These are phyloP conservation scores for Epistrophe grossulariae DNA, from an alignment of 2,888 invertebrate genomes.

Conservation along the genomic window DNA sequence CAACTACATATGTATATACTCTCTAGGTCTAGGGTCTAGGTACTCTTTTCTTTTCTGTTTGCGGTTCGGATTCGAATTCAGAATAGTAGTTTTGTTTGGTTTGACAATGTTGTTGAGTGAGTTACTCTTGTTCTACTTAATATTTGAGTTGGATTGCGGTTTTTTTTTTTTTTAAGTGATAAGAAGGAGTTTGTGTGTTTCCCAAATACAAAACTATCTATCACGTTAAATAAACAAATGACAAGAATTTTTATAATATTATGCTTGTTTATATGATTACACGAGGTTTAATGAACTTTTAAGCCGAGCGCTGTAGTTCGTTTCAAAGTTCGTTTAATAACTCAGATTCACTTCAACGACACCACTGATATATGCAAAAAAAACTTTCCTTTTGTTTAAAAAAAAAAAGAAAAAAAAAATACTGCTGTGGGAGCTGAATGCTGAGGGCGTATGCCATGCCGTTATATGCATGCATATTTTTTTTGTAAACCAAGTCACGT, in stretches of 20 bases:
- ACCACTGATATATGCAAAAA: slow-evolving; percentile 35
- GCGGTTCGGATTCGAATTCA: neutral
- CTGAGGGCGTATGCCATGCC: slow-evolving; percentile 53
- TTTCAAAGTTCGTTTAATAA: slow-evolving; percentile 19
- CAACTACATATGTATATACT: too few species aligned
- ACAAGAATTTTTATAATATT: slow-evolving; percentile 2
- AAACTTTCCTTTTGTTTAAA: slow-evolving; percentile 49
- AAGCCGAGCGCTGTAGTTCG: neutral
- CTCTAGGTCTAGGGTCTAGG: neutral
- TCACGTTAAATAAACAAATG: slow-evolving; percentile 20
- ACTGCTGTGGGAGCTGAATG: slow-evolving; percentile 26
- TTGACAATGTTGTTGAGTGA: slow-evolving; percentile 34
- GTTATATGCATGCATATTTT: slow-evolving; percentile 48
- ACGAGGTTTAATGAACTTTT: slow-evolving; percentile 57
- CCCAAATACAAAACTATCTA: slow-evolving; percentile 15
- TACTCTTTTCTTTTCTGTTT: slow-evolving; percentile 7
- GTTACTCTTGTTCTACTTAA: slow-evolving; percentile 20
- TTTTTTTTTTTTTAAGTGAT: slow-evolving; percentile 4
- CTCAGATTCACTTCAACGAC: slow-evolving; percentile 25
- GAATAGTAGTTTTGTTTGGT: slow-evolving; percentile 1
- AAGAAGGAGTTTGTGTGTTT: slow-evolving; percentile 7
- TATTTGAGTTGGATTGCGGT: slow-evolving; percentile 10
- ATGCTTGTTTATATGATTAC: slow-evolving; percentile 24
- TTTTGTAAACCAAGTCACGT: slow-evolving; percentile 55
- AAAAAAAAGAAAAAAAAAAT: neutral